phyloP scores from a whole-genome alignment of 2,113 vertebrate genomes.

The Caretta caretta region DNA sequence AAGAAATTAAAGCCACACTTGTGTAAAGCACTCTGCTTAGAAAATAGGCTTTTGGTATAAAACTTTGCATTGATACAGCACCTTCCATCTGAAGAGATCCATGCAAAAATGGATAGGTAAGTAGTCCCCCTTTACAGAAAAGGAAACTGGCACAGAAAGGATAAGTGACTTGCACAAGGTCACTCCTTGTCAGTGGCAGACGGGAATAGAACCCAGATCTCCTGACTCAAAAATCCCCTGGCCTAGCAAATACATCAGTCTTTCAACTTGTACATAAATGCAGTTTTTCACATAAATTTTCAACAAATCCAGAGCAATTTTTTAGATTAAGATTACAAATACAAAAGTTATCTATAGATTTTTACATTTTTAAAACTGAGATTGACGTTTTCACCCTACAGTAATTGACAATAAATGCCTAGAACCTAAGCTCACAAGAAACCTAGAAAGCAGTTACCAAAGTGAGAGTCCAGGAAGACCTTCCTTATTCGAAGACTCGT shows the following conservation, averaged over 20 bases:
- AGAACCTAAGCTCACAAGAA: not conserved
- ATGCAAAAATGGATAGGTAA: not conserved
- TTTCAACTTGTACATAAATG: not conserved
- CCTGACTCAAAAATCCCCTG: not conserved
- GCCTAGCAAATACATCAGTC: not conserved
- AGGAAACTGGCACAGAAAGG: not conserved
- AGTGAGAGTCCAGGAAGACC: not conserved
- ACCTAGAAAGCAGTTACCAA: slow-evolving; percentile 30
- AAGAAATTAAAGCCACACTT: not conserved
- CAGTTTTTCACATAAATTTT: not conserved
- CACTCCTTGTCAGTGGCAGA: not conserved
- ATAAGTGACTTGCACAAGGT: not conserved
- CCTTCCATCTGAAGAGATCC: not conserved
- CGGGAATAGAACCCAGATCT: not conserved
- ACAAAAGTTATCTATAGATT: not conserved
- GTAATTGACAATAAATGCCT: slow-evolving; percentile 8
- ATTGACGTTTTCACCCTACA: slow-evolving; percentile 4
- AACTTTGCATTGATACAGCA: not conserved
- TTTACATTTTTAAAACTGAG: slow-evolving; percentile 3
- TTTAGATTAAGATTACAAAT: not conserved
- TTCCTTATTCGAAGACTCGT: not conserved
- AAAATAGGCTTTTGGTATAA: not conserved
- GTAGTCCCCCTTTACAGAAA: not conserved
- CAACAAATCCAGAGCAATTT: not conserved
- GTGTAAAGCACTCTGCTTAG: accelerated